Conservation (phyloP, 2,113 vertebrate species). For the Psettodes erumei region DNA sequence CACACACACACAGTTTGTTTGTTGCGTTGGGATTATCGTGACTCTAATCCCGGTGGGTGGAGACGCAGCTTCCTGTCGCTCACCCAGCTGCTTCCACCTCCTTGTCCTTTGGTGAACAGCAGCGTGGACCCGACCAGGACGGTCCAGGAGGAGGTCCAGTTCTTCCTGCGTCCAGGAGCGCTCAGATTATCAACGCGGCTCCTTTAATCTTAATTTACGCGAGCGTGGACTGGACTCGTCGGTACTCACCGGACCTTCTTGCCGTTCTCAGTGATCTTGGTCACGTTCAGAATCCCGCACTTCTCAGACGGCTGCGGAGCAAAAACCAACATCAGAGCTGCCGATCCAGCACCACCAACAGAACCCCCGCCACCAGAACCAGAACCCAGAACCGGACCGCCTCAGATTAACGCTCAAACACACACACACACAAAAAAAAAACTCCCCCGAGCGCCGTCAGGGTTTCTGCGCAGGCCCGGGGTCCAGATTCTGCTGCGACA, state of each 20-base stretch:
- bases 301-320: slow-evolving; percentile 91
- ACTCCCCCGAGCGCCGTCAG: too few relatives aligned
- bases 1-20: too few relatives aligned
- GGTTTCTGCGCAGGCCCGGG: slow-evolving; percentile 40
- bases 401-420: too few relatives aligned
- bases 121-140: slow-evolving; percentile 90
- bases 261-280: slow-evolving; percentile 96
- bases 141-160: slow-evolving; percentile 95
- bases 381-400: slow-evolving; percentile 1
- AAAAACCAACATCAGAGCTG: slow-evolving; percentile 9
- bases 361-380: slow-evolving; percentile 12
- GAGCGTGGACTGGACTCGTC: too few relatives aligned
- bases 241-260: slow-evolving; percentile 91
- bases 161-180: too few relatives aligned
- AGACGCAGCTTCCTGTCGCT: slow-evolving; percentile 78
- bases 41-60: too few relatives aligned
- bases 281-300: slow-evolving; percentile 92
- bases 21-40: too few relatives aligned
- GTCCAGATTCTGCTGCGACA: background rate
- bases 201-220: too few relatives aligned
- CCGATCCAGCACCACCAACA: background rate
- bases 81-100: slow-evolving; percentile 94
- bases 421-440: too few relatives aligned
- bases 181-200: too few relatives aligned
- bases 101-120: slow-evolving; percentile 93